Conservation (phyloP, 2,888 invertebrate species). For the Andrena trimmerana region DNA sequence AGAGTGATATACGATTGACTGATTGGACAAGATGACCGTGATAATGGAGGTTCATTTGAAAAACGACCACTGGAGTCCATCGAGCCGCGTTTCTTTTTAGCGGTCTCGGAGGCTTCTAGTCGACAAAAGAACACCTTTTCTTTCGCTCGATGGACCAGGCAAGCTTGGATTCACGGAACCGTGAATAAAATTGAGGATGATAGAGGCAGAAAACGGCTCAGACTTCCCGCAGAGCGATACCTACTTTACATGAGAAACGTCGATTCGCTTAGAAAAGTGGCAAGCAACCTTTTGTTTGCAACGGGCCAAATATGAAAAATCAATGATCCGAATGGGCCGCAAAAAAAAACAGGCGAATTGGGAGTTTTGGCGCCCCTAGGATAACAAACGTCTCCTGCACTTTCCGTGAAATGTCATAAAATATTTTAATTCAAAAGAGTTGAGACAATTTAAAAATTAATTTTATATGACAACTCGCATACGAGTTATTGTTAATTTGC, state of each 20-base stretch:
- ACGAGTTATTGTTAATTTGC: too few relatives aligned
- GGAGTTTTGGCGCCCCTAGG: too few relatives aligned
- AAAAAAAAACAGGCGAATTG: too few relatives aligned
- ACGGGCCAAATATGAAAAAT: too few relatives aligned
- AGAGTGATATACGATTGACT: conserved; percentile 34
- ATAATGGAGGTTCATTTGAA: not conserved
- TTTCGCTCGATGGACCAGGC: conserved; percentile 13
- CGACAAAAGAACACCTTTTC: not conserved
- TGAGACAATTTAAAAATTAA: too few relatives aligned
- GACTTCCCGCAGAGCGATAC: not conserved
- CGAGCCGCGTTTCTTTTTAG: not conserved
- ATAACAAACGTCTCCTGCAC: too few relatives aligned
- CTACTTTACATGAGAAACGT: not conserved
- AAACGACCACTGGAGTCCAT: not conserved
- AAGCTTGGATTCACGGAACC: not conserved
- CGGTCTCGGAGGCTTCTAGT: conserved; percentile 11
- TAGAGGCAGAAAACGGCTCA: conserved; percentile 16
- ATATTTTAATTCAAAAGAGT: too few relatives aligned
- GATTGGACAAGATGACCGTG: conserved; percentile 42
- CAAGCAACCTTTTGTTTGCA: not conserved
- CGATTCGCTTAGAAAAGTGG: not conserved
- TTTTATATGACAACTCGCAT: too few relatives aligned
- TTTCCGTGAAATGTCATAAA: too few relatives aligned
- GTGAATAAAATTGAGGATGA: conserved; percentile 8
- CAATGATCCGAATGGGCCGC: too few relatives aligned